Conservation (phyloP, 2,797 vertebrate species). For the Oreochromis grahami region DNA sequence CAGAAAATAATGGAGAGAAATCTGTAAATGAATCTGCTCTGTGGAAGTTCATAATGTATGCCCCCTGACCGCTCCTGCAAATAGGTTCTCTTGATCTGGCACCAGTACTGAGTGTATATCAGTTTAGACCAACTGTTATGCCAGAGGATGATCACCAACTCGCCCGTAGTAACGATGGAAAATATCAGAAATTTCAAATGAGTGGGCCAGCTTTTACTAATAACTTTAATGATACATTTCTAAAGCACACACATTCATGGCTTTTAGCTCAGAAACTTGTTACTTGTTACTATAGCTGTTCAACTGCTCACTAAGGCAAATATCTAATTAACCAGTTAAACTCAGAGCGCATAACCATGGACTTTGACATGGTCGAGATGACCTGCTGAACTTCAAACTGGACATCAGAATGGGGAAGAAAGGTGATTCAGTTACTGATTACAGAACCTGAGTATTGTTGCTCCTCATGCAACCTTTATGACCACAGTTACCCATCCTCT, state of each 20-base stretch:
- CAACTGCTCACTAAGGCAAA: neutral
- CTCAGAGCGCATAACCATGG: neutral
- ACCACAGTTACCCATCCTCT: neutral
- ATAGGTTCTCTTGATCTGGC: neutral
- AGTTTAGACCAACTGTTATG: neutral
- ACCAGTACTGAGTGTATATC: neutral
- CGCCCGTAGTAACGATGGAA: neutral
- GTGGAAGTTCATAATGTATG: neutral
- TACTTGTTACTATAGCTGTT: neutral
- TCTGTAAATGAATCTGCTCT: constrained; percentile 11
- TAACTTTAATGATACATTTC: neutral
- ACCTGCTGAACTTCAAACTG: neutral
- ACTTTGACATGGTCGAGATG: neutral
- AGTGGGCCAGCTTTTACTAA: neutral
- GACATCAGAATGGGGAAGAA: neutral
- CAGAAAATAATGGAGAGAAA: neutral
- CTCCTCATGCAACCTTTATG: neutral
- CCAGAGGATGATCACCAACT: neutral
- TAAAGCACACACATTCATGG: neutral
- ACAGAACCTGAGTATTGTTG: neutral
- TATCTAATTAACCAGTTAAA: neutral
- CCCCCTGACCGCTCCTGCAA: neutral
- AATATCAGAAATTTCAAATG: neutral
- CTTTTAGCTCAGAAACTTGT: neutral
- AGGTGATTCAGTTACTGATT: neutral